Percentiles rank a stretch among this genome's conserved stretches.
Evolutionary conservation across 2,113 vertebrate genomes (phyloP).

Genomic region (Nestor notabilis): DNA sequence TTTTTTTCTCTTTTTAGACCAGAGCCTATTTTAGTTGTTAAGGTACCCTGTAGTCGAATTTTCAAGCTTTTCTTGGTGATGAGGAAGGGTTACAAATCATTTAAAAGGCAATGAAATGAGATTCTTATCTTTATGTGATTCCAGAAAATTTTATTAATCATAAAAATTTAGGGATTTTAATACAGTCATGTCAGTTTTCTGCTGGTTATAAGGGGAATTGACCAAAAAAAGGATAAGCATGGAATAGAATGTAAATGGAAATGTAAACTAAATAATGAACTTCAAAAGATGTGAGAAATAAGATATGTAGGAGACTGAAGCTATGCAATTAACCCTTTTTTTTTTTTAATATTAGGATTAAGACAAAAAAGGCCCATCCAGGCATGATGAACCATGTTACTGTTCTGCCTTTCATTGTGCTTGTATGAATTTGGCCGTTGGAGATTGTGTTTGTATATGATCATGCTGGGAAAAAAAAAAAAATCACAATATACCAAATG

Average conservation of each 20-base stretch:
- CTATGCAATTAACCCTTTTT: background rate
- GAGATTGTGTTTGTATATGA: background rate
- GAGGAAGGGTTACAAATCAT: background rate
- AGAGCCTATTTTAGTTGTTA: background rate
- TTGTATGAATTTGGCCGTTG: background rate
- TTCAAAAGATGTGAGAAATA: background rate
- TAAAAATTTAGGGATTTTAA: background rate
- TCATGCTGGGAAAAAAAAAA: background rate
- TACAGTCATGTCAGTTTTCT: background rate
- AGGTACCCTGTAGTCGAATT: fast-evolving
- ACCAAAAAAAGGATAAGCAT: background rate
- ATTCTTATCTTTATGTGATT: background rate
- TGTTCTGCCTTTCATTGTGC: background rate
- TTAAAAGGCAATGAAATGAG: background rate
- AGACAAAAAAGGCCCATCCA: background rate
- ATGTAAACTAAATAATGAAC: background rate
- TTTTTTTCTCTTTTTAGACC: background rate
- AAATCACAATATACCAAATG: background rate
- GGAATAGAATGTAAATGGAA: background rate
- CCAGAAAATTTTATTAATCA: background rate
- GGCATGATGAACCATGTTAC: background rate
- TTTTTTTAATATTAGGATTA: background rate
- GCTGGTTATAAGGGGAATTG: background rate
- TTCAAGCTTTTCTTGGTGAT: background rate
- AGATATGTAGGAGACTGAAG: background rate